Evolutionary conservation across 1,140 invertebrate species (phyloP), one percentile per base, ranked within the genome.

Genomic region (Tetranychus cinnabarinus): DNA sequence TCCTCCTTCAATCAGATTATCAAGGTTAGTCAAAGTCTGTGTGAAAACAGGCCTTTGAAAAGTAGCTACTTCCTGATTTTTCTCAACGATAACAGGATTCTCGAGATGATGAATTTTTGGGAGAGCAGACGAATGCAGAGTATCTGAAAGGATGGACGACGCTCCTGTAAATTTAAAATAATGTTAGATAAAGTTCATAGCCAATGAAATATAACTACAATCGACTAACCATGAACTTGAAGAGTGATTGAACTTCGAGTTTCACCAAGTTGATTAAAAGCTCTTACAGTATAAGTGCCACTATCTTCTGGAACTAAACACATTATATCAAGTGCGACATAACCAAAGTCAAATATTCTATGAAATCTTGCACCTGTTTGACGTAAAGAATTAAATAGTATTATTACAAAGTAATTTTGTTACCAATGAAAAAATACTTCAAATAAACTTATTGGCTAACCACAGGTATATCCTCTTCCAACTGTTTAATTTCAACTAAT

Each of bases 381-480:
- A 66, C 95, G 81, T 1, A 89, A 88, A 67, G 79, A 78, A 61
- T 89, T 90, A 74, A 96, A 88, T 70, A 23, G 23, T 23, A 23
- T 23, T 23, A 23, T 23, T 23, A 23, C 23, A 23, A 23, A 23
- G 23, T 23, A 23, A 23, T 23, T 23, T 23, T 23, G 23, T 23
- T 23, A 23, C 23, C 23, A 23, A 86, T 83, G 71, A 80, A 92
- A 91, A 91, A 96, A 75, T 95, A 88, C 34, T 96, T 86, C 61
- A 82, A 81, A 85, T 96, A 88, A 1, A 86, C 90, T 6, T 88
- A 86, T 74, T 97, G 91, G 70, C 90, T 91, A 0, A 90, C 86
- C 1, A 90, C 90, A 6, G 88, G 86, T 5, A 98, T 73, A 4
- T 88, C 91, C n/a, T 89, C 90, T 76, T 98, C 92, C 68, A 98